Conservation (phyloP, 1,140 invertebrate genomes). For the Odontomachus brunneus region DNA sequence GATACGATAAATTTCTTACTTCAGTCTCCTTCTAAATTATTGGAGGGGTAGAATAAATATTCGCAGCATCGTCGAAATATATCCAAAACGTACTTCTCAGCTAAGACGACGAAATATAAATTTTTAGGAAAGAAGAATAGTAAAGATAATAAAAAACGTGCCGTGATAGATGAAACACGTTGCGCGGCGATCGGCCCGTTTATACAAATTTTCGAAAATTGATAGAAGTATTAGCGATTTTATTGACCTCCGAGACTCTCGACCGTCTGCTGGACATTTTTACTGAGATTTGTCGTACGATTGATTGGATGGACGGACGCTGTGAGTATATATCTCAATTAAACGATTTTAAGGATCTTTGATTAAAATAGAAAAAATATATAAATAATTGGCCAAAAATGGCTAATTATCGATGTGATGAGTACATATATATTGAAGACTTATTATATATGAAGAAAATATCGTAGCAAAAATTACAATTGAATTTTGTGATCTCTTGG, state of each 20-base stretch:
- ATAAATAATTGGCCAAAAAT: no score
- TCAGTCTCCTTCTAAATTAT: constrained; percentile 13
- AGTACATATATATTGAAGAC: no score
- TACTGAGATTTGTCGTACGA: constrained; percentile 2
- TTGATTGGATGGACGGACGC: constrained; percentile 45
- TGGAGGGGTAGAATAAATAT: background rate
- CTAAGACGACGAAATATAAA: background rate
- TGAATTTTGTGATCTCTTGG: no score
- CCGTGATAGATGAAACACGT: constrained; percentile 25
- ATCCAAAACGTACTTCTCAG: background rate
- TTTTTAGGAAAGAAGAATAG: background rate
- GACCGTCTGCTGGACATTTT: constrained; percentile 49
- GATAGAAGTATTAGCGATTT: constrained; percentile 12
- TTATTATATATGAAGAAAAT: no score
- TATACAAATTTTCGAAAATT: constrained; percentile 11
- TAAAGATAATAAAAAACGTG: constrained; percentile 5
- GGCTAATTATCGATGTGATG: no score
- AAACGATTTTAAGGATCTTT: no score
- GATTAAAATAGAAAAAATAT: no score
- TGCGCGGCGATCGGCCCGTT: background rate
- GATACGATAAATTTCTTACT: background rate
- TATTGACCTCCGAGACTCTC: constrained; percentile 18
- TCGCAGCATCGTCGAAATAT: background rate
- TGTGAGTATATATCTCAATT: no score
- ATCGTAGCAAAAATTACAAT: no score